Evolutionary conservation across 2,113 vertebrate species (phyloP), one percentile per base, ranked within the genome.

Genomic region (Brachyistius frenatus): DNA sequence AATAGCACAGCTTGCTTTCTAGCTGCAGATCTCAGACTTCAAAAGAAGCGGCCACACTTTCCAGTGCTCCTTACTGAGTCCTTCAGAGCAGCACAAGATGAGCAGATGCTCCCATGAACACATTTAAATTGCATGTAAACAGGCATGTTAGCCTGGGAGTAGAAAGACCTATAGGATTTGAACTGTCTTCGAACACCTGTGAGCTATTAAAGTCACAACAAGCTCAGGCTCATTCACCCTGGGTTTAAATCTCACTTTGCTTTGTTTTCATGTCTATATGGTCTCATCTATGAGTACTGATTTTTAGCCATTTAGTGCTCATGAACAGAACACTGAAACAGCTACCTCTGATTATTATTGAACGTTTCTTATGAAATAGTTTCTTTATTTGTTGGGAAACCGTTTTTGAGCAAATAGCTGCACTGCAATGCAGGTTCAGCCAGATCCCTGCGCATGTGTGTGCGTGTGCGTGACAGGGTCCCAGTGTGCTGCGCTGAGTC

Each of bases 401-500:
- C n/a, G 2, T 46, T 2, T 46, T 11, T n/a, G 2, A 5, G 49
- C 14, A 55, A 69, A 71, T n/a, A 56, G 11, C 35, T 70, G 10
- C 61, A 56, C 65, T 1, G 56, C 33, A 65, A 10, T 73, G 53
- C 62, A 78, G 33, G 30, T 73, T 70, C 35, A 13, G 33, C 41
- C 52, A 46, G 9, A 16, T 16, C 33, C 13, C 44, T 68, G 32
- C 78, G 9, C 47, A 58, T 56, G 30, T 70, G 3, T 58, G 56
- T 36, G 3, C 54, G n/a, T 10, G 31, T 52, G 54, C 56, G 44
- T 85, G 76, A 71, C 86, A 75, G 62, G 52, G 66, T 69, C 85
- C 55, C 80, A 62, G 60, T 64, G 71, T 87, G 87, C 77, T 80
- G 68, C 54, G 80, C 82, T 66, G 78, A 83, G 76, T 50, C 78